Evolutionary conservation across 2,888 invertebrate species (phyloP), one percentile per base, ranked within the genome.

Genomic region (Automeris io): DNA sequence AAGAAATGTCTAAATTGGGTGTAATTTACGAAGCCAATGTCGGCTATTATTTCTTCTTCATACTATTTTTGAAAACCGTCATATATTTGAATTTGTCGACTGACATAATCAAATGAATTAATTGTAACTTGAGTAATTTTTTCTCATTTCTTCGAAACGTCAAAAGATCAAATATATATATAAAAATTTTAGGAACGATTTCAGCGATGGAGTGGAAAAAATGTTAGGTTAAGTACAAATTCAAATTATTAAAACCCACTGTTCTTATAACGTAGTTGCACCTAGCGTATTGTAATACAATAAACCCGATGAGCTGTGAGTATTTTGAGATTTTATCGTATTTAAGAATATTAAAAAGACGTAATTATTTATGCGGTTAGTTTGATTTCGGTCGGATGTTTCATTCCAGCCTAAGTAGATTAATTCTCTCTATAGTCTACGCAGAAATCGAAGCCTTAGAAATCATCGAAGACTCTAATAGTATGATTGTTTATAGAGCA

Each of bases 281-380:
- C 86, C 77, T 86, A 86, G 85, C 75, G 76, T 80, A 72, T 72
- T 65, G 71, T 72, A 66, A 77, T 76, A 82, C 78, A 83, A 85
- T 85, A 83, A 85, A 83, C 76, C 85, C 79, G 82, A 86, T 67
- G 86, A 86, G 85, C 86, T 86, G 86, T 86, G 86, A 86, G 76
- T 76, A 82, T 83, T 86, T 82, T 83, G 86, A 86, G 85, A 85
- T 86, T 85, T 86, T 85, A 86, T 83, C 85, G 82, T 85, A 79
- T 73, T 72, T 77, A 83, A 83, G 82, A 71, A 60, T 66, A 64
- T 72, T 67, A 61, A 70, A 66, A 64, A 49, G 60, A 43, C 40
- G 33, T 29, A 33, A 49, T 54, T 68, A 66, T 66, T 69, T 62
- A 65, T 57, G 70, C 65, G 45, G 59, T 79, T 78, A 76, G 70